Percentiles rank a stretch among this genome's conserved stretches.
phyloP scores from a whole-genome alignment of 2,113 vertebrate genomes.

The Rhinolophus ferrumequinum region DNA sequence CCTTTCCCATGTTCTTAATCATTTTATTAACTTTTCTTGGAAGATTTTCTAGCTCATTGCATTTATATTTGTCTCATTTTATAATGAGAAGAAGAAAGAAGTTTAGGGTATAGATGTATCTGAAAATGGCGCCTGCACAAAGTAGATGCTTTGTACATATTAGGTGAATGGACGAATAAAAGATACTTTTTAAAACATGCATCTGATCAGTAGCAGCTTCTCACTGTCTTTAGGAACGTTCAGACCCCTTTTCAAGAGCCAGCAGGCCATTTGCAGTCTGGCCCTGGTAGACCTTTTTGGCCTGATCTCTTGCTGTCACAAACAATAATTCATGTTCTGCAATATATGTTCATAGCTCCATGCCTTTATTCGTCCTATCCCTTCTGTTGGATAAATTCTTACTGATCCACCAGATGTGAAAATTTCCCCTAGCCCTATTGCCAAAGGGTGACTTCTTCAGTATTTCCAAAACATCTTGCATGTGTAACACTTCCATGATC shows the following conservation, averaged over 20 bases:
- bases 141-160: neutral
- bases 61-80: neutral
- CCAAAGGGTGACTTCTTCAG: neutral
- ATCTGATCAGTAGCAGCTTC: neutral
- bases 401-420: neutral
- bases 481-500: neutral
- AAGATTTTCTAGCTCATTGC: neutral
- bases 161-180: neutral
- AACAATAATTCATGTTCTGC: neutral
- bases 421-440: neutral
- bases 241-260: neutral
- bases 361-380: neutral
- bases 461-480: neutral
- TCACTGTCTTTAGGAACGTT: constrained; percentile 18
- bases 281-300: neutral
- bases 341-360: neutral
- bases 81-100: neutral
- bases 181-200: constrained; percentile 2
- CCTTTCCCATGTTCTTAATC: neutral
- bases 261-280: neutral
- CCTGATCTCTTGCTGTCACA: neutral
- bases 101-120: neutral
- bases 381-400: neutral
- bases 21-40: neutral
- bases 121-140: neutral